phyloP scores from a whole-genome alignment of 1,140 invertebrate genomes.

The Drosophila aff. region DNA sequence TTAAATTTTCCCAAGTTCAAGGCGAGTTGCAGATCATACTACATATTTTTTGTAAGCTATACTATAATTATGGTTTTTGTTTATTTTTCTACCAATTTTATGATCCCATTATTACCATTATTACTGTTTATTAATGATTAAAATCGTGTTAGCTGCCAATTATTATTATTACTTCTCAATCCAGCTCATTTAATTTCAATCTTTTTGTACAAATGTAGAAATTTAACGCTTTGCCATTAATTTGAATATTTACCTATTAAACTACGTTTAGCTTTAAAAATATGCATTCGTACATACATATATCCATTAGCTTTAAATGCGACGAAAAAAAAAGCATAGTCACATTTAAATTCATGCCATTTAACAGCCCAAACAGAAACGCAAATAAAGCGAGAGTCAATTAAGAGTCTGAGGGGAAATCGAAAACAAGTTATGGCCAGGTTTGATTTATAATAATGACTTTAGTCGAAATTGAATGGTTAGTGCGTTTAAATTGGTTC shows the following conservation, averaged over 20 bases:
- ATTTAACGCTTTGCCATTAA: neutral
- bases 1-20: too few relatives aligned
- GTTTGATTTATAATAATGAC: constrained; percentile 29
- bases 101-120: constrained; percentile 29
- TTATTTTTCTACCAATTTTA: neutral
- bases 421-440: constrained; percentile 13
- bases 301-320: neutral
- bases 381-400: constrained; percentile 2
- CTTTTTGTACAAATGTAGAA: neutral
- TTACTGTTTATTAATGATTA: constrained; percentile 41
- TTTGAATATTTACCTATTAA: neutral
- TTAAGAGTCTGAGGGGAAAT: constrained; percentile 2
- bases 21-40: neutral
- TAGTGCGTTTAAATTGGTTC: constrained; percentile 33
- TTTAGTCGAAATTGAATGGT: constrained; percentile 30
- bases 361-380: constrained; percentile 5
- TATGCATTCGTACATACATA: neutral
- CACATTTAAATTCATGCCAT: constrained; percentile 10
- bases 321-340: neutral
- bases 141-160: constrained; percentile 70
- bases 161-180: constrained; percentile 19
- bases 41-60: neutral
- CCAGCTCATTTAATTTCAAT: constrained; percentile 13
- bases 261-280: neutral
- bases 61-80: neutral